phyloP scores from a whole-genome alignment of 2,113 vertebrate species.

The Megalops atlanticus region DNA sequence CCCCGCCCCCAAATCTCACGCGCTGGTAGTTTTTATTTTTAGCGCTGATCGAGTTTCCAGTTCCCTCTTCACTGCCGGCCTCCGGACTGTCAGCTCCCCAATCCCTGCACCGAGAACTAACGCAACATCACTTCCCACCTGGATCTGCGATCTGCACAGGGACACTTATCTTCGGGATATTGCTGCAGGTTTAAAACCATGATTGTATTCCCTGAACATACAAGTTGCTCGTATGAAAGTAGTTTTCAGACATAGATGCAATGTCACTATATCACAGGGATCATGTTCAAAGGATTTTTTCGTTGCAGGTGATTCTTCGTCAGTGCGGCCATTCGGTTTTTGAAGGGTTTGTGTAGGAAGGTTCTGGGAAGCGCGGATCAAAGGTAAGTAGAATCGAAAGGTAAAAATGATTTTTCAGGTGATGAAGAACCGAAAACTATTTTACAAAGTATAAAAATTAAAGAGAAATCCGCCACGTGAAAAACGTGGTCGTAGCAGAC shows the following conservation, averaged over 20 bases:
- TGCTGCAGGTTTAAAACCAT: background rate
- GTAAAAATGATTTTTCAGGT: too few relatives aligned
- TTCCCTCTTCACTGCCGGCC: slow-evolving; percentile 45
- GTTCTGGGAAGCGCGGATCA: background rate
- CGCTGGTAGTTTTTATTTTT: slow-evolving; percentile 69
- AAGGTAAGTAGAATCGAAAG: background rate
- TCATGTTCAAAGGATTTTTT: background rate
- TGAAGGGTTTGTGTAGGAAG: background rate
- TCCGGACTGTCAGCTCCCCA: slow-evolving; percentile 42
- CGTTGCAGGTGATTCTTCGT: background rate
- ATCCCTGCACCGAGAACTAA: background rate
- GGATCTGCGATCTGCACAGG: background rate
- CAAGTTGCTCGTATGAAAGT: background rate
- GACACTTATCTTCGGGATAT: background rate
- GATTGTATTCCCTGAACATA: background rate
- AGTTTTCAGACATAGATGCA: background rate
- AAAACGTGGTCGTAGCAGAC: too few relatives aligned
- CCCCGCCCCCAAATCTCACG: slow-evolving; percentile 28
- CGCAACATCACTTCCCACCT: background rate
- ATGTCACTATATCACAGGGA: background rate
- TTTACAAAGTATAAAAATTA: too few relatives aligned
- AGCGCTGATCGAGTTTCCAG: slow-evolving; percentile 69
- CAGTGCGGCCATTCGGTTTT: too few relatives aligned
- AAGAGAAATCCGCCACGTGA: too few relatives aligned
- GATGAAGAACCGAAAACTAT: too few relatives aligned